Percentiles rank a stretch among this genome's conserved stretches.
Conservation (phyloP, 30 jellyfish, hydroid and myxozoan genomes). For the Calvadosia cruxmelitensis region DNA sequence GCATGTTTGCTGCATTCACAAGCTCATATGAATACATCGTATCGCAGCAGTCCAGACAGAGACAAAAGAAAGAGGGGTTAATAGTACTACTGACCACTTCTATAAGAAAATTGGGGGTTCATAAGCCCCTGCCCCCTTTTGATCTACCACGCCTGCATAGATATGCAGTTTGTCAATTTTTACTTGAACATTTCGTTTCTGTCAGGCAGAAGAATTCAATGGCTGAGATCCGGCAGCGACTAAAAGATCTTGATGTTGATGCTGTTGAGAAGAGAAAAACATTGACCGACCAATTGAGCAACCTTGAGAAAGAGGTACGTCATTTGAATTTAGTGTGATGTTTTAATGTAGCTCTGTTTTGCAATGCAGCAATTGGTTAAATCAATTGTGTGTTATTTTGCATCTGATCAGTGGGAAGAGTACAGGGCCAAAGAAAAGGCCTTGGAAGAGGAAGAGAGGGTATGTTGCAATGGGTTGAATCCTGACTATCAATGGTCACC, state of each 20-base stretch:
- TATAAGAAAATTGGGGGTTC: too few species aligned
- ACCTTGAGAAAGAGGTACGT: slow-evolving; percentile 8
- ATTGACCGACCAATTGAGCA: slow-evolving; percentile 15
- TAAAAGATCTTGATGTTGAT: neutral
- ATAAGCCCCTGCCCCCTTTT: too few species aligned
- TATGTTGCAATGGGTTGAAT: neutral
- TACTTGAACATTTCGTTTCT: neutral
- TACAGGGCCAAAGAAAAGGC: slow-evolving; percentile 42
- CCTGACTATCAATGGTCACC: too few species aligned
- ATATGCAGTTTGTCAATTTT: too few species aligned
- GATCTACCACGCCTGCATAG: too few species aligned
- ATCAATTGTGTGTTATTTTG: neutral
- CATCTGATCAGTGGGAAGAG: slow-evolving; percentile 41
- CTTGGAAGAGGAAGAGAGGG: slow-evolving; percentile 61
- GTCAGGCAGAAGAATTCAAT: neutral
- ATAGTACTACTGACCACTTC: too few species aligned
- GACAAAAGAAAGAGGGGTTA: too few species aligned
- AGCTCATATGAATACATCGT: too few species aligned
- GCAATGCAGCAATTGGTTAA: neutral
- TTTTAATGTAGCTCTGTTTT: neutral
- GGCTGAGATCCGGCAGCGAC: neutral
- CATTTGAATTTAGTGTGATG: slow-evolving; percentile 27
- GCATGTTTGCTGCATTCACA: too few species aligned
- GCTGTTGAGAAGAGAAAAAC: neutral
- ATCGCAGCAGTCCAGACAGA: too few species aligned